Base-by-base conservation (phyloP, 2,888 invertebrate genomes). In the Thysanoteuthis rhombus region DNA sequence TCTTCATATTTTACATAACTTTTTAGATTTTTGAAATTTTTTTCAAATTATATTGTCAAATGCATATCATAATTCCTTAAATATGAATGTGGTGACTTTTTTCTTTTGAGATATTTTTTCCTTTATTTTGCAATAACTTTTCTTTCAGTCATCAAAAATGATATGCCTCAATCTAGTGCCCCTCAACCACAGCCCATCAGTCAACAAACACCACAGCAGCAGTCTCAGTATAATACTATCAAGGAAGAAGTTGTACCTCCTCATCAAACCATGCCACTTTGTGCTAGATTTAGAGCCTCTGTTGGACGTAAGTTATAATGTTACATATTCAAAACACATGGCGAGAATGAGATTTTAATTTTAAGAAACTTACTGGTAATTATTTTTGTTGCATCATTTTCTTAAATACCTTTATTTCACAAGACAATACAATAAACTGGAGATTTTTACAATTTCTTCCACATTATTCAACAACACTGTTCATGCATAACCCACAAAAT, bases 141-240 rank as follows among this genome's bases (percentile, higher is more conserved):
- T 92, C 40, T 92, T 92, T 40, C 92, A 92, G 92, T 92, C 92
- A 92, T 92, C 92, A 92, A 40, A 32, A 92, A 45, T 92, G 92
- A 92, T 19, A 92, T 92, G 92, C 92, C 92, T 45, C 92, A 40
- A 42, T 40, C 45, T 40, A 40, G 36, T 92, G 42, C n/a, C 19
- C 45, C 92, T n/a, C 92, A 42, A 90, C 42, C 92, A 75, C 75
- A 75, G n/a, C 25, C 75, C 75, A 75, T 75, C 75, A n/a, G 42
- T 42, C 40, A 40, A 40, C 92, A 92, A 92, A 92, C 92, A 40
- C 45, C 40, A 92, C 40, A 92, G 40, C 45, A 40, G 39, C 40
- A 92, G 28, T 45, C 92, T 45, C 45, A 40, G n/a, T 92, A 92
- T 92, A 92, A 92, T 45, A 39, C 92, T n/a, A 92, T 92, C 32